phyloP scores from a whole-genome alignment of 2,113 vertebrate species.

The Oryzias celebensis region DNA sequence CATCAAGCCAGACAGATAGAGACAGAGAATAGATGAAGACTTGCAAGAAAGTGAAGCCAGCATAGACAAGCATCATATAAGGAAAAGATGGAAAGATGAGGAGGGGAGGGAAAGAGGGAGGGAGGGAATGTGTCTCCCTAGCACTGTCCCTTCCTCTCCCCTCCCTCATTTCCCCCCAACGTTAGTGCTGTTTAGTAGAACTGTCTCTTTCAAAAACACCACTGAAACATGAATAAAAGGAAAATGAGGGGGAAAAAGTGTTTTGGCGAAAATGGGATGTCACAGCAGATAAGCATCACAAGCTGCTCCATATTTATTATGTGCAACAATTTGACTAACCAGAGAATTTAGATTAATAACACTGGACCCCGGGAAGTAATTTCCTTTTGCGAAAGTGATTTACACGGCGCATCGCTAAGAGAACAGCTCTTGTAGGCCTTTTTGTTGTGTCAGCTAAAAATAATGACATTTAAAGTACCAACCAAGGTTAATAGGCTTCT shows the following conservation, averaged over 20 bases:
- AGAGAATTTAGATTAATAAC: constrained; percentile 99
- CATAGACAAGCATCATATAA: constrained; percentile 66
- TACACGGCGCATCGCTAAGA: constrained; percentile 90
- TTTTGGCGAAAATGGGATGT: constrained; percentile 74
- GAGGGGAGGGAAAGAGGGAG: constrained; percentile 46
- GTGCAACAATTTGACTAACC: constrained; percentile 92
- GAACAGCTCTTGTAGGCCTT: constrained; percentile 81
- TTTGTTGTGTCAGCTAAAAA: constrained; percentile 90
- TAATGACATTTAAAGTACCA: constrained; percentile 98
- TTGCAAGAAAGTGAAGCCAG: constrained; percentile 62
- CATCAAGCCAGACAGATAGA: constrained; percentile 67
- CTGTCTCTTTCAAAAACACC: constrained; percentile 78
- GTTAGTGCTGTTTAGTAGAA: constrained; percentile 75
- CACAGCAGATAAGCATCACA: constrained; percentile 82
- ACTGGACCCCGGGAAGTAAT: constrained; percentile 93
- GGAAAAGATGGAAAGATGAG: constrained; percentile 52
- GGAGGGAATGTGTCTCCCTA: constrained; percentile 40
- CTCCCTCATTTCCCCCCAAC: constrained; percentile 34
- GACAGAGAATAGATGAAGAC: constrained; percentile 75
- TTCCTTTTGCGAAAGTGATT: constrained; percentile 97
- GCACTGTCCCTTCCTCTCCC: constrained; percentile 34
- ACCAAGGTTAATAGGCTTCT: constrained; percentile 95
- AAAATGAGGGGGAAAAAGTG: constrained; percentile 60
- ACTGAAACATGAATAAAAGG: constrained; percentile 66
- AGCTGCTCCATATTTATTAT: constrained; percentile 94